A percentile compares a stretch with the other conserved stretches of the same genome.
Evolutionary conservation across 2,113 vertebrate species (phyloP).

Genomic region (Salvelinus sp.): DNA sequence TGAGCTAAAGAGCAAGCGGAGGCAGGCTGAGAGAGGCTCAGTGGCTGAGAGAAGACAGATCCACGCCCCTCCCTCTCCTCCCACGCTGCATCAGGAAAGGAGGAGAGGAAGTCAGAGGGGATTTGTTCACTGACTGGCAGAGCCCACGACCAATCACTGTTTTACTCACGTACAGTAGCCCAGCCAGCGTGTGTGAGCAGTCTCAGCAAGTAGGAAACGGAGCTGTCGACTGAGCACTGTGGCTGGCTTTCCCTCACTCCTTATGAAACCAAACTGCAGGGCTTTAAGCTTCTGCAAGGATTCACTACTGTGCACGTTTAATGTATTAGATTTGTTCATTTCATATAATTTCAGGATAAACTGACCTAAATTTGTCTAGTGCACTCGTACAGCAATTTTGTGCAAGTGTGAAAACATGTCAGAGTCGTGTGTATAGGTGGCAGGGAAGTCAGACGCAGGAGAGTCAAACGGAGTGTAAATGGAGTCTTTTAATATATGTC

Average conservation of each 20-base stretch:
- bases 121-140: slow-evolving; percentile 61
- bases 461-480: too few species aligned
- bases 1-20: neutral
- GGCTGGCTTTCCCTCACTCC: slow-evolving; percentile 16
- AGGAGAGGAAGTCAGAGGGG: slow-evolving; percentile 68
- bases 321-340: neutral
- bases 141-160: slow-evolving; percentile 62
- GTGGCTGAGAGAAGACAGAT: slow-evolving; percentile 51
- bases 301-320: neutral
- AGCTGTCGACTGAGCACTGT: slow-evolving; percentile 4
- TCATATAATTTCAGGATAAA: neutral
- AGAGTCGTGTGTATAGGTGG: too few species aligned
- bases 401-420: slow-evolving; percentile 2
- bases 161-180: slow-evolving; percentile 36
- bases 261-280: slow-evolving; percentile 23
- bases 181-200: slow-evolving; percentile 30
- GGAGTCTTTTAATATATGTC: too few species aligned
- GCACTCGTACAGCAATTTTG: neutral
- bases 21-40: slow-evolving; percentile 23
- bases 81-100: slow-evolving; percentile 68
- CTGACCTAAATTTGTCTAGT: neutral
- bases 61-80: slow-evolving; percentile 65
- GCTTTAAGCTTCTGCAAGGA: slow-evolving; percentile 11
- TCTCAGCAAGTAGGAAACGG: slow-evolving; percentile 24
- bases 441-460: too few species aligned